Percentiles rank a stretch among this genome's conserved stretches.
Conservation (phyloP, 2,888 invertebrate species). For the Cotesia congregata region DNA sequence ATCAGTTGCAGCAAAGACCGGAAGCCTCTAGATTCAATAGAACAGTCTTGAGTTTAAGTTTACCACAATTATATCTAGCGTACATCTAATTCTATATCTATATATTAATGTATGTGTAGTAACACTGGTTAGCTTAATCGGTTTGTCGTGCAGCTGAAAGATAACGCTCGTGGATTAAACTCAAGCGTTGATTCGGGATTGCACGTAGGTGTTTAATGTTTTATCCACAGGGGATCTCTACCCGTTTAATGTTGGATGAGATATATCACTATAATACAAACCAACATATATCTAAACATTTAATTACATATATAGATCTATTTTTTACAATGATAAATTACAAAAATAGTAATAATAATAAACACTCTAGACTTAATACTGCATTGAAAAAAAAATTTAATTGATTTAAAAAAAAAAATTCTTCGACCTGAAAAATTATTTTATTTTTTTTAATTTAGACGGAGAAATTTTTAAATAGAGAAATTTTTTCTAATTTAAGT, state of each 20-base stretch:
- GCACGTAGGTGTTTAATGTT: slow-evolving; percentile 42
- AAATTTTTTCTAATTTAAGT: no score
- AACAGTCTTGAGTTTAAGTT: slow-evolving; percentile 26
- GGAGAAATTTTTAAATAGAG: no score
- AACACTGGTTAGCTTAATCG: slow-evolving; percentile 44
- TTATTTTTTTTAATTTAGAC: no score
- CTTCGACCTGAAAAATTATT: no score
- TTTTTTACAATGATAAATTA: no score
- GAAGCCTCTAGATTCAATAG: slow-evolving; percentile 28
- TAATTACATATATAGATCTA: neutral
- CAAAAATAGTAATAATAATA: no score
- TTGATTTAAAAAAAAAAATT: no score
- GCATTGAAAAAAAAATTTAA: no score
- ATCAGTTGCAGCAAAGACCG: slow-evolving; percentile 27
- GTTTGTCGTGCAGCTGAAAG: slow-evolving; percentile 49
- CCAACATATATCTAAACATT: neutral
- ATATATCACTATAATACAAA: neutral
- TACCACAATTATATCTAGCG: neutral
- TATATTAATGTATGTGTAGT: neutral
- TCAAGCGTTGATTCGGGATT: slow-evolving; percentile 36
- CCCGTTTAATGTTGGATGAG: slow-evolving; percentile 21
- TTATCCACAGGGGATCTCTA: slow-evolving; percentile 38
- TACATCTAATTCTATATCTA: neutral
- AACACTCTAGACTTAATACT: no score
- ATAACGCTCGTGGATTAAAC: slow-evolving; percentile 42